A percentile compares a stretch with the other conserved stretches of the same genome.
These are phyloP conservation scores for Cirrhinus mrigala DNA, from an alignment of 2,797 vertebrate species.

Conservation along the genomic window DNA sequence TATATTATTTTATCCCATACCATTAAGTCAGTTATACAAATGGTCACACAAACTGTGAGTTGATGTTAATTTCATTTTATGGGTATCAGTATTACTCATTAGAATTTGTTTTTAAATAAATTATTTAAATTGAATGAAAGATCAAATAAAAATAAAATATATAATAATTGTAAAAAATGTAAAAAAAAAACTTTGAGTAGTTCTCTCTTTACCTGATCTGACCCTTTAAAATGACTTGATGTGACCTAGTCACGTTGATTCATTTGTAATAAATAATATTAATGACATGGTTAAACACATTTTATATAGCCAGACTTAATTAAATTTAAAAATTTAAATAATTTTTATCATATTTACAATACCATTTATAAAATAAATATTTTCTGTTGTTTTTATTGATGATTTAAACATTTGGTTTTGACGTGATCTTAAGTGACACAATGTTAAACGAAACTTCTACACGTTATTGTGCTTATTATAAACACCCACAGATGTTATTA, in stretches of 20 bases:
- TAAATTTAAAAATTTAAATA: too few species aligned
- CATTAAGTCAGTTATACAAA: background rate
- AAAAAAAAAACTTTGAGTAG: too few species aligned
- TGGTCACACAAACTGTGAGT: background rate
- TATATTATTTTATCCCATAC: background rate
- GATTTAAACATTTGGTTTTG: background rate
- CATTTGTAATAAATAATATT: background rate
- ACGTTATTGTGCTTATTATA: background rate
- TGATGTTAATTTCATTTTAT: background rate
- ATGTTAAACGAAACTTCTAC: conserved; percentile 4
- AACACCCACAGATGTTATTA: background rate
- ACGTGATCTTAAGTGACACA: background rate
- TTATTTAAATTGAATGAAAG: background rate
- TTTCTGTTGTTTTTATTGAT: background rate
- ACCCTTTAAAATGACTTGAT: background rate
- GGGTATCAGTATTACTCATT: background rate
- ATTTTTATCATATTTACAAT: background rate
- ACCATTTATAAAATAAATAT: background rate
- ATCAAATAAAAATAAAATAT: background rate
- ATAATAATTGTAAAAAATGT: too few species aligned
- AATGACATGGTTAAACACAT: background rate
- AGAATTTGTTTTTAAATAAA: background rate
- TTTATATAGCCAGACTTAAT: background rate
- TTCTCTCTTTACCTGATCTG: background rate
- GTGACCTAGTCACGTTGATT: background rate